phyloP scores from a whole-genome alignment of 2,797 vertebrate species.

The Micropoecilia bifurca region DNA sequence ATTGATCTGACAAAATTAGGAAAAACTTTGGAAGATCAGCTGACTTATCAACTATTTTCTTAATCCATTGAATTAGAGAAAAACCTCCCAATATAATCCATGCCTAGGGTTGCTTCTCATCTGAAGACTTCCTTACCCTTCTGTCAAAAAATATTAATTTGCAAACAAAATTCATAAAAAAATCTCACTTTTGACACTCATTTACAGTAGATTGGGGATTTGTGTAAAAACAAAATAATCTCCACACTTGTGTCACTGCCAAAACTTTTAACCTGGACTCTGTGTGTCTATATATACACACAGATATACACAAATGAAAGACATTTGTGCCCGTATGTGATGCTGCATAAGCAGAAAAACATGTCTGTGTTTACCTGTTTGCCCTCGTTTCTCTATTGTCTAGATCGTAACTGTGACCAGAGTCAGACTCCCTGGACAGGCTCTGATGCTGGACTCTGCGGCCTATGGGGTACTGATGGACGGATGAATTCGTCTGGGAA shows the following conservation, averaged over 20 bases:
- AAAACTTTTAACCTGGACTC: background rate
- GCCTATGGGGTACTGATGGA: conserved; percentile 90
- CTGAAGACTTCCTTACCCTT: background rate
- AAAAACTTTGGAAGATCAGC: too few relatives aligned
- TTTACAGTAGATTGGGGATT: background rate
- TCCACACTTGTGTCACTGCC: background rate
- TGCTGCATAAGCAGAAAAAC: background rate
- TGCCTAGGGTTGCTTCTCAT: background rate
- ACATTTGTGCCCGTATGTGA: background rate
- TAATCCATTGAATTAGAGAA: too few relatives aligned
- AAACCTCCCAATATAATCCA: background rate
- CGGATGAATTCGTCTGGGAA: conserved; percentile 89
- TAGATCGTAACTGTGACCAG: conserved; percentile 84
- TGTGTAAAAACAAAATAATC: background rate
- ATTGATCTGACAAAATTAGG: too few relatives aligned
- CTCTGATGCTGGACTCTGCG: conserved; percentile 82
- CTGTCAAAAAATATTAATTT: background rate
- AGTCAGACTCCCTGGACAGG: conserved; percentile 81
- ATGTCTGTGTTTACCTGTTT: conserved; percentile 80
- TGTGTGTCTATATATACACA: background rate
- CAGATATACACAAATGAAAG: background rate
- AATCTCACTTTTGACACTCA: background rate
- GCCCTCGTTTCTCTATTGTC: conserved; percentile 84
- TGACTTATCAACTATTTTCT: too few relatives aligned
- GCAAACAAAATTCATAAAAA: background rate